Percentiles rank a stretch among this genome's conserved stretches.
phyloP scores from a whole-genome alignment of 2,888 invertebrate genomes.

The Cacoxenus indagator region DNA sequence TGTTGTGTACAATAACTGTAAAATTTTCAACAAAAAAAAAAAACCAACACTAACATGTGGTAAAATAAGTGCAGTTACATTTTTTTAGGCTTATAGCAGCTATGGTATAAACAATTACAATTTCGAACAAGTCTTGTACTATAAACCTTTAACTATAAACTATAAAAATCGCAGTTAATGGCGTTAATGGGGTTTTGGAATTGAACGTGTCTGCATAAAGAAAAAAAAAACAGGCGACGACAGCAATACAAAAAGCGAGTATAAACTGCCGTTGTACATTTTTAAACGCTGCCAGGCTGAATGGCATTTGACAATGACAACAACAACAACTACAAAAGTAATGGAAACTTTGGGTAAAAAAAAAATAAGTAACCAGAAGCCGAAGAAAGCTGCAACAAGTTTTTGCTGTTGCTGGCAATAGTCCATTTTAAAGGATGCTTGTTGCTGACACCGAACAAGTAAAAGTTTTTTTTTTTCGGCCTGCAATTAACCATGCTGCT shows the following conservation, averaged over 20 bases:
- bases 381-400: background rate
- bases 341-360: background rate
- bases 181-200: background rate
- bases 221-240: background rate
- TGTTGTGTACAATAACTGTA: too few species aligned
- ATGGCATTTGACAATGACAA: constrained; percentile 6
- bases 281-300: background rate
- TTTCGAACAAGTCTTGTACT: too few species aligned
- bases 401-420: background rate
- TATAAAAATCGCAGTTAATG: constrained; percentile 2
- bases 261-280: too few species aligned
- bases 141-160: background rate
- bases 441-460: background rate
- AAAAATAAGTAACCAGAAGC: background rate
- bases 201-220: background rate
- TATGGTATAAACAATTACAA: too few species aligned
- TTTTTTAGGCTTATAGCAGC: too few species aligned
- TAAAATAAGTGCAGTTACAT: too few species aligned
- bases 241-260: too few species aligned
- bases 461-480: background rate
- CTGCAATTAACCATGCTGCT: background rate
- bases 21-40: too few species aligned
- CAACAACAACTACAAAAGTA: background rate
- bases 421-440: too few species aligned
- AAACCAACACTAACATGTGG: too few species aligned